phyloP scores from a whole-genome alignment of 2,113 vertebrate species.

The Stomatorhinus ivindoensis region DNA sequence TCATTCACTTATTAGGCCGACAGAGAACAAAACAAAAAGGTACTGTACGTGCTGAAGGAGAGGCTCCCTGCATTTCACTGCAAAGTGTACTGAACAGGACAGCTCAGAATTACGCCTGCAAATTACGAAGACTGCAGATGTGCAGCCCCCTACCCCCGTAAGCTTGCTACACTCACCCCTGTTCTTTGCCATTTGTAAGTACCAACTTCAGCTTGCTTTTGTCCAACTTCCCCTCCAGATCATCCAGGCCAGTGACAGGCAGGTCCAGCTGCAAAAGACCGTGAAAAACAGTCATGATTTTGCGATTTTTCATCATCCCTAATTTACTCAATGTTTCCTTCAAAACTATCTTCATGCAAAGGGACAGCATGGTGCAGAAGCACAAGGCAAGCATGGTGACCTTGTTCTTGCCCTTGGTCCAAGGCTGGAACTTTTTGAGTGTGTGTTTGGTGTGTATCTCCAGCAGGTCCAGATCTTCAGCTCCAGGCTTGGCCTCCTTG shows the following conservation, averaged over 20 bases:
- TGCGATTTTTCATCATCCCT: not conserved
- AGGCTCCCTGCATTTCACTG: not conserved
- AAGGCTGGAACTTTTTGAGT: slow-evolving; percentile 67
- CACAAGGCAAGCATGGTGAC: slow-evolving; percentile 37
- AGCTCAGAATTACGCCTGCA: not conserved
- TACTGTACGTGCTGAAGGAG: not conserved
- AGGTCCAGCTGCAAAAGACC: slow-evolving; percentile 58
- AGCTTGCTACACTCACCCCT: slow-evolving; percentile 54
- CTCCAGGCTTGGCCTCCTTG: slow-evolving; percentile 57
- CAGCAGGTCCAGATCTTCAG: slow-evolving; percentile 72
- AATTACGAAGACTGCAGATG: not conserved
- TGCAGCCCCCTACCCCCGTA: not conserved
- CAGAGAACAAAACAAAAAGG: not conserved
- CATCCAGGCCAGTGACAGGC: slow-evolving; percentile 57
- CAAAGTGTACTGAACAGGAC: not conserved
- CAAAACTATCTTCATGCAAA: not conserved
- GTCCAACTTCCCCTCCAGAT: slow-evolving; percentile 71
- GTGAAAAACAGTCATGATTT: not conserved
- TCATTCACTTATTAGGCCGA: not conserved
- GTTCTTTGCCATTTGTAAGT: slow-evolving; percentile 73
- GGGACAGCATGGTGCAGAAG: not conserved
- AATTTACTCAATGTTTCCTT: not conserved
- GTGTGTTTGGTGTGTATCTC: slow-evolving; percentile 77
- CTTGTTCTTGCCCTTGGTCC: slow-evolving; percentile 68
- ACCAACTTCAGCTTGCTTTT: slow-evolving; percentile 77